Evolutionary conservation across 2,888 invertebrate species (phyloP).

Genomic region (Buathra laborator): DNA sequence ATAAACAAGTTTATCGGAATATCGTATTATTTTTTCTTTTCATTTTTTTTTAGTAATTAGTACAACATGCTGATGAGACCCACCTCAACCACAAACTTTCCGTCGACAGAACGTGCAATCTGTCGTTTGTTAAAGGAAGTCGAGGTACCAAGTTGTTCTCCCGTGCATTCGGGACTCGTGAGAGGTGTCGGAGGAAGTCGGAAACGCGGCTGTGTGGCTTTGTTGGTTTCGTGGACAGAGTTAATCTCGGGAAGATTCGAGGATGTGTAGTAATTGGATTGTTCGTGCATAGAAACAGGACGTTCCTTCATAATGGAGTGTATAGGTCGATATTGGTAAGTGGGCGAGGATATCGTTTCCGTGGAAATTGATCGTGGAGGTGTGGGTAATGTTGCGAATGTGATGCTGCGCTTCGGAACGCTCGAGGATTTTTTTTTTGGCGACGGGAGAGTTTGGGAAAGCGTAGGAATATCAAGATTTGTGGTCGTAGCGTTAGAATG

Average conservation of each 20-base stretch:
- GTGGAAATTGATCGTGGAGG: slow-evolving; percentile 69
- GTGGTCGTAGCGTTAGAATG: slow-evolving; percentile 70
- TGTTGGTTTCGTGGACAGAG: slow-evolving; percentile 55
- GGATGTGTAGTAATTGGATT: slow-evolving; percentile 66
- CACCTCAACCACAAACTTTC: slow-evolving; percentile 83
- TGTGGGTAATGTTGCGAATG: slow-evolving; percentile 78
- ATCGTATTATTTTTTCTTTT: slow-evolving; percentile 21
- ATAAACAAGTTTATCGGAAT: not conserved
- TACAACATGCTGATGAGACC: slow-evolving; percentile 80
- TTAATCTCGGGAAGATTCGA: slow-evolving; percentile 68
- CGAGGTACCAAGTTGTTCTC: slow-evolving; percentile 73
- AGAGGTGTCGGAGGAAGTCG: slow-evolving; percentile 83
- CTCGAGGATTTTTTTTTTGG: slow-evolving; percentile 72
- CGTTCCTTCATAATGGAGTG: slow-evolving; percentile 68
- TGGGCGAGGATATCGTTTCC: slow-evolving; percentile 62
- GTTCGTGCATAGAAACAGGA: slow-evolving; percentile 72
- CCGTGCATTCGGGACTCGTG: slow-evolving; percentile 78
- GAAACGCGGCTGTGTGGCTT: slow-evolving; percentile 74
- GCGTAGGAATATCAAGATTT: slow-evolving; percentile 74
- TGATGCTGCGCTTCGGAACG: slow-evolving; percentile 79
- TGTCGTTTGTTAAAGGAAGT: slow-evolving; percentile 81
- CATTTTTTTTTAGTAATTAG: slow-evolving; percentile 57
- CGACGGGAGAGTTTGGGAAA: slow-evolving; percentile 77
- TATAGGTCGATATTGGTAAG: slow-evolving; percentile 63
- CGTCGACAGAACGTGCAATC: slow-evolving; percentile 84